phyloP scores from a whole-genome alignment of 23 tunicate genomes.

The Oikopleura albicans region DNA sequence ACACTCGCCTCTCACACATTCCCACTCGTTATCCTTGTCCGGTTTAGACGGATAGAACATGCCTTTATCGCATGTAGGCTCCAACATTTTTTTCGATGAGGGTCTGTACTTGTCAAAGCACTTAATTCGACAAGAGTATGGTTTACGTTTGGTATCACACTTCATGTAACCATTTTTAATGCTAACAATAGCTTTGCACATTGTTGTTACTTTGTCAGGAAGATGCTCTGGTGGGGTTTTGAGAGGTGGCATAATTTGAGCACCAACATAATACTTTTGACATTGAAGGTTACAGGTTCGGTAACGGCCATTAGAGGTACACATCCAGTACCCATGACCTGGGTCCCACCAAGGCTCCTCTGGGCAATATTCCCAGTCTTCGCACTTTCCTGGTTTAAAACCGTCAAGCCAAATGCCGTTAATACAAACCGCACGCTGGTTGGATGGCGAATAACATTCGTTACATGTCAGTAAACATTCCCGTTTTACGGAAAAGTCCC shows the following conservation, averaged over 20 bases:
- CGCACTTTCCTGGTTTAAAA: conserved; percentile 14
- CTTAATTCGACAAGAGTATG: background rate
- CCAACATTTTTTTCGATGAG: background rate
- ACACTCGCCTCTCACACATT: background rate
- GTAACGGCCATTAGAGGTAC: background rate
- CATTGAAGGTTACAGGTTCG: conserved; percentile 14
- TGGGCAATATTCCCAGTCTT: conserved; percentile 8
- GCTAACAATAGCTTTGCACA: background rate
- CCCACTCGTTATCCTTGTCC: background rate
- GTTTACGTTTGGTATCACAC: background rate
- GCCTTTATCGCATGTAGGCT: background rate
- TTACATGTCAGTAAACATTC: background rate
- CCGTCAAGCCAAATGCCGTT: conserved; percentile 2
- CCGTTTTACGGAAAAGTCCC: background rate
- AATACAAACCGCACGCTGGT: conserved; percentile 9
- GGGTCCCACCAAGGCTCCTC: conserved; percentile 16
- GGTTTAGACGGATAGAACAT: background rate
- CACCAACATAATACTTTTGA: background rate
- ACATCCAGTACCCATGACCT: background rate
- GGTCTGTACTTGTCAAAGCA: background rate
- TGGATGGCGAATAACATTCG: background rate
- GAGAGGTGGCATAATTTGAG: background rate
- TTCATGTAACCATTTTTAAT: background rate
- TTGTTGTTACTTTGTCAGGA: background rate
- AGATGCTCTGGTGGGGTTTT: background rate